Percentiles rank a stretch among this genome's conserved stretches.
phyloP scores from a whole-genome alignment of 35 echinoderm and acorn worm genomes.

The Heliocidaris tuberculata region DNA sequence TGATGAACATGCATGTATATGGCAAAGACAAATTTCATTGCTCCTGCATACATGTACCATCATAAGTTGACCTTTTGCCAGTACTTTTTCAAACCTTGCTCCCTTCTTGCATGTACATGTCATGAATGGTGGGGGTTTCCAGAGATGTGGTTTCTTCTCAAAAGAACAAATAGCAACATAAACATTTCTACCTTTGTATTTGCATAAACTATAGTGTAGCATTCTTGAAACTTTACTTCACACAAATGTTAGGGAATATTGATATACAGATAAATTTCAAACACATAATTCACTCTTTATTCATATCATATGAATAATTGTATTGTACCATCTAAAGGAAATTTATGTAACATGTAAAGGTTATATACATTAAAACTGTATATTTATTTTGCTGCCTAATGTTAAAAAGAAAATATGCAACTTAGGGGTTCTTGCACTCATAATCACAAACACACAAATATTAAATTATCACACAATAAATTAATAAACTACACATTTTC shows the following conservation, averaged over 20 bases:
- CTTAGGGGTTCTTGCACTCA: background rate
- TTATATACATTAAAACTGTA: background rate
- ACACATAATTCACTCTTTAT: background rate
- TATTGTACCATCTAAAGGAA: background rate
- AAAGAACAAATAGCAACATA: background rate
- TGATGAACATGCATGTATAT: background rate
- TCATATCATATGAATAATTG: background rate
- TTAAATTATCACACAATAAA: constrained; percentile 19
- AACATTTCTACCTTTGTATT: background rate
- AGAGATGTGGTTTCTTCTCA: background rate
- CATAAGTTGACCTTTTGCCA: background rate
- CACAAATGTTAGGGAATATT: background rate
- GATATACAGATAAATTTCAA: background rate
- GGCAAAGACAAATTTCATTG: background rate
- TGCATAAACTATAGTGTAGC: background rate
- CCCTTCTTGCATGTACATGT: background rate
- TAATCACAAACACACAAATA: constrained; percentile 11
- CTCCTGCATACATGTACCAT: background rate
- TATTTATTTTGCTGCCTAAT: background rate
- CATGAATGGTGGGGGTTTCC: background rate
- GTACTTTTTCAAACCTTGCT: background rate
- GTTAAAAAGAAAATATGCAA: background rate
- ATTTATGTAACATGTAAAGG: background rate
- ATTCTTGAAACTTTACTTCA: background rate
- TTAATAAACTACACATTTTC: constrained; percentile 4